Evolutionary conservation across 2,797 vertebrate genomes (phyloP), one percentile per base, ranked within the genome.

Genomic region (Chromobotia macracanthus): DNA sequence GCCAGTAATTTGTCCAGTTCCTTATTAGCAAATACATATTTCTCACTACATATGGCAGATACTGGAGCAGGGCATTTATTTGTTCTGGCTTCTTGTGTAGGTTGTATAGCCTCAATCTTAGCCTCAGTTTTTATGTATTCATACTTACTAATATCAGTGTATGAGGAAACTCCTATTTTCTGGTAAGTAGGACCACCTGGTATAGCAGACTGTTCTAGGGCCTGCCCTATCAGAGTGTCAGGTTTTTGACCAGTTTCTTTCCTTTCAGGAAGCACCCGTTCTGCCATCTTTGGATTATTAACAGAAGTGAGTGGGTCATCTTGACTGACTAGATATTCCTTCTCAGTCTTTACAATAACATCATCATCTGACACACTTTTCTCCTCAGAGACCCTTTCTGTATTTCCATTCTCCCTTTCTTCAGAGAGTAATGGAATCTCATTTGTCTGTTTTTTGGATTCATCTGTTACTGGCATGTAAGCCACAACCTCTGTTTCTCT

Each of bases 81-180:
- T n/a, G 56, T 28, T 28, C 76, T 31, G 28, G 50, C 6, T 79
- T 70, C 16, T 68, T 44, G 35, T 25, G 25, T 53, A 35, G 9
- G 50, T 15, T 67, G 81, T 6, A 66, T 38, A 2, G 28, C 41
- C 2, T 25, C 60, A 12, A 76, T 69, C 23, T 65, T n/a, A n/a
- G 10, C 74, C 41, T 41, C 46, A 56, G 61, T 18, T 66, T 38
- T 58, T n/a, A 41, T 28, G 21, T 66, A 44, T 23, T 76, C 55
- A 1, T 48, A 58, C 13, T 38, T 35, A 73, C 41, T 55, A 55
- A 56, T 8, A 50, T 86, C 83, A 86, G 65, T 64, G 23, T 51
- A 76, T 79, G 81, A 81, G 79, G 80, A 83, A 74, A 79, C 71
- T 82, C 87, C 61, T 82, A 60, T 85, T 85, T 86, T 80, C 78